A percentile compares a stretch with the other conserved stretches of the same genome.
Evolutionary conservation across 2,797 vertebrate species (phyloP).

Genomic region (Sebastiscus tertius): DNA sequence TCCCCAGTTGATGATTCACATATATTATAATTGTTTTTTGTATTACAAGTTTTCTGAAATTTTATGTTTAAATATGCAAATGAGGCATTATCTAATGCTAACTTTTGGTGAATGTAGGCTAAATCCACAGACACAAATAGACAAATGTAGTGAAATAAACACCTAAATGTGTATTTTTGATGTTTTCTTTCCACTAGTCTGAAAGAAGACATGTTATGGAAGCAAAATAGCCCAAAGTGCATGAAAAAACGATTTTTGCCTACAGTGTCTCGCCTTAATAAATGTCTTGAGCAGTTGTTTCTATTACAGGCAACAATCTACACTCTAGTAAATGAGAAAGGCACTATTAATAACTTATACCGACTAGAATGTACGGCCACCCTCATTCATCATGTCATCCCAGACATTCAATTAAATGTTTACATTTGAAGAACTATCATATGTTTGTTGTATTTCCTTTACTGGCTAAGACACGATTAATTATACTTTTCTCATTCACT

Average conservation of each 20-base stretch:
- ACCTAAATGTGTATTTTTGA: background rate
- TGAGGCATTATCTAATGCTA: background rate
- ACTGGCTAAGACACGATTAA: background rate
- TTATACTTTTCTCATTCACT: background rate
- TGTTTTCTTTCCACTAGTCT: background rate
- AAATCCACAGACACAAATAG: background rate
- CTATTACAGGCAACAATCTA: background rate
- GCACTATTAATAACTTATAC: background rate
- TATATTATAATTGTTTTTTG: too few relatives aligned
- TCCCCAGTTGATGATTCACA: too few relatives aligned
- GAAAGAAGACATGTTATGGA: background rate
- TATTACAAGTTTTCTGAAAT: background rate
- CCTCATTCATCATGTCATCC: background rate
- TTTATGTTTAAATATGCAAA: background rate
- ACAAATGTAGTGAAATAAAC: background rate
- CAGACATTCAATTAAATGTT: background rate
- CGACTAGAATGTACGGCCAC: background rate
- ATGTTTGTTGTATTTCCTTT: background rate
- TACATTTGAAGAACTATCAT: background rate
- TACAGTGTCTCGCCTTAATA: background rate
- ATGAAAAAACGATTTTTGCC: background rate
- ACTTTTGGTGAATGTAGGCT: background rate
- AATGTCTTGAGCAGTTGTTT: background rate
- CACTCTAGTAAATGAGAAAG: background rate
- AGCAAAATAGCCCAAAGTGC: background rate